Evolutionary conservation across 2,113 vertebrate genomes (phyloP).

Genomic region (Geococcyx californianus): DNA sequence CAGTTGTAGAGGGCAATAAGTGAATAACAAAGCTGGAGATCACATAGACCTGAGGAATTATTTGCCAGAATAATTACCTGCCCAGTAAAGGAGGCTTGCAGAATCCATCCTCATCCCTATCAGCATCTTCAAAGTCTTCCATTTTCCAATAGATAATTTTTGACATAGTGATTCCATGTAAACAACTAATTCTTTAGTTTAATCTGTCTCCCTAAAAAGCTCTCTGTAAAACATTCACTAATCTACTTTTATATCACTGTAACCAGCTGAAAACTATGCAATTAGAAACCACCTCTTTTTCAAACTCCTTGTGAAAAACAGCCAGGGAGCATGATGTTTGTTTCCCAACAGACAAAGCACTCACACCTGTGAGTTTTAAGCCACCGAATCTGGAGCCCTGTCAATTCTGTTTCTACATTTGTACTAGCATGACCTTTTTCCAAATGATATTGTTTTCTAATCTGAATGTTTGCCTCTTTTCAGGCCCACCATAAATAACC

Average conservation of each 20-base stretch:
- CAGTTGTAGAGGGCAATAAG: too few species aligned
- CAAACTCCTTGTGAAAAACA: not conserved
- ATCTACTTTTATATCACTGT: not conserved
- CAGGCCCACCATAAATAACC: not conserved
- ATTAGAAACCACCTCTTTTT: not conserved
- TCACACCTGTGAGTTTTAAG: not conserved
- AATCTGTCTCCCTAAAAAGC: not conserved
- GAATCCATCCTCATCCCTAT: not conserved
- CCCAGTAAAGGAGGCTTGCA: not conserved
- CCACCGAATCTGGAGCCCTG: not conserved
- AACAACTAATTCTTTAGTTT: not conserved
- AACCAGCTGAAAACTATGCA: not conserved
- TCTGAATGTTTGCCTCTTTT: not conserved
- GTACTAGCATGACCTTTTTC: not conserved
- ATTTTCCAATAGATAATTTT: not conserved
- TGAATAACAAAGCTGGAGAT: not conserved
- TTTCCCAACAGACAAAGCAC: not conserved
- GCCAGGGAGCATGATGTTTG: fast-evolving
- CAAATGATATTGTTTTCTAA: not conserved
- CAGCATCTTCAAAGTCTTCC: not conserved
- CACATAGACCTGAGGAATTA: not conserved
- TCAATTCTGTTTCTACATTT: not conserved
- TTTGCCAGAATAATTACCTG: not conserved
- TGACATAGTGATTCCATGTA: not conserved
- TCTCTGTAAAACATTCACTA: not conserved